Percentiles rank a stretch among this genome's conserved stretches.
These are phyloP conservation scores for Phocoena phocoena DNA, from an alignment of 2,113 vertebrate genomes.

Conservation along the genomic window DNA sequence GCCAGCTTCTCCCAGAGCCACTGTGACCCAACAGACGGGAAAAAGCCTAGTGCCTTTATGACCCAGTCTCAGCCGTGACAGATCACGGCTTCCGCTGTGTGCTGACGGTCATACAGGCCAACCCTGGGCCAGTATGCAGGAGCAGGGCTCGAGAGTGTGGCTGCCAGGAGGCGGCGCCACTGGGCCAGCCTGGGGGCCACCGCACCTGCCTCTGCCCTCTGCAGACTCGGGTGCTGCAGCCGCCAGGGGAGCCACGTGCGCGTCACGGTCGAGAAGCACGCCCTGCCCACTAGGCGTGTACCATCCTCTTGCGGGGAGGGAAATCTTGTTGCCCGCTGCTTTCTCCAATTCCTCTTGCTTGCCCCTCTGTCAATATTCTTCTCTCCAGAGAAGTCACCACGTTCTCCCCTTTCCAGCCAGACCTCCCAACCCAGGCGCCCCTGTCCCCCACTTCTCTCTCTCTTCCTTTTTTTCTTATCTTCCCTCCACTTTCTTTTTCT, in stretches of 20 bases:
- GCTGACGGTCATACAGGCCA: background rate
- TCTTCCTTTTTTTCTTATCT: background rate
- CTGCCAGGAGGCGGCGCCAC: background rate
- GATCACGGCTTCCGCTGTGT: background rate
- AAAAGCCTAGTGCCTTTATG: background rate
- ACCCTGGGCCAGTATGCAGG: background rate
- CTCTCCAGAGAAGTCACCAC: background rate
- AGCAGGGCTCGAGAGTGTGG: background rate
- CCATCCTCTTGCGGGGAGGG: background rate
- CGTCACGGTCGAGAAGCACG: background rate
- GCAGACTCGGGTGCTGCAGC: background rate
- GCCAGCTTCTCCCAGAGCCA: background rate
- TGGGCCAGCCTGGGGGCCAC: too few relatives aligned
- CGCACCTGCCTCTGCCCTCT: background rate
- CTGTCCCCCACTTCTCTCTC: rapidly evolving
- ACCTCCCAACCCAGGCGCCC: too few relatives aligned
- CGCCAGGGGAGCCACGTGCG: background rate
- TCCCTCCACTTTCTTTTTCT: background rate
- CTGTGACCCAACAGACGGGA: background rate
- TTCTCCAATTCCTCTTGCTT: background rate
- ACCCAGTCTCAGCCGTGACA: background rate
- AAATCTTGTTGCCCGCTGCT: background rate
- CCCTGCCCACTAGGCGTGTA: background rate
- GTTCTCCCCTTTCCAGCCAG: too few relatives aligned
- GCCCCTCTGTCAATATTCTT: background rate